Evolutionary conservation across 1,140 invertebrate species (phyloP), one percentile per base, ranked within the genome.

Genomic region (Goniozus legneri): DNA sequence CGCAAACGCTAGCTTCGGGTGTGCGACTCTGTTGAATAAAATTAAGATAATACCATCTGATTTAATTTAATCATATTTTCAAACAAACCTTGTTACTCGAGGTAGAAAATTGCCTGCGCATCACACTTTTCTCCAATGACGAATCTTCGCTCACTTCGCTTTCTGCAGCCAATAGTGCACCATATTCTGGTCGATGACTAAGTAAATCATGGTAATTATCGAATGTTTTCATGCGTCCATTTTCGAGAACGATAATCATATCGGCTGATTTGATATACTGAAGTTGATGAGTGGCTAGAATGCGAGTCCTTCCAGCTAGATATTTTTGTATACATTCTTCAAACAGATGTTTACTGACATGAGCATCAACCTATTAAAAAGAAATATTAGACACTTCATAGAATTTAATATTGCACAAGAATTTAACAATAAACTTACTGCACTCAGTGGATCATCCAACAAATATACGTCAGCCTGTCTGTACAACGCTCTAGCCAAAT

Each of bases 241-340:
- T 82, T 54, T 89, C 83, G 40, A 94, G 64, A n/a, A 91, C 79
- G 30, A 92, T 65, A 54, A 95, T 91, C 48, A 82, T 79, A 58
- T 91, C 84, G 3, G 89, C 90, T 33, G 83, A 79, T 58, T 85
- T 84, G 3, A 95, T 75, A 61, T 89, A 93, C 64, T 93, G 91
- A 40, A 95, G 69, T 67, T 95, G 92, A 72, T 95, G 91, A 1
- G 92, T 95, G 3, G 92, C 88, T 13, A 96, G 76, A 59, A 95
- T 81, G 12, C 84, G 75, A 0, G 84, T 84, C 52, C 74, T 80
- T 1, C 63, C 73, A 6, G 50, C 55, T 48, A 73, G 64, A 52
- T 62, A 80, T 64, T 52, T 70, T 53, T 58, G 71, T 52, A 88
- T 80, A 47, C 85, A 87, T 39, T 85, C 79, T 22, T 86, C 80